Base-by-base conservation (phyloP, 1,140 invertebrate species). In the Centruroides vittatus region DNA sequence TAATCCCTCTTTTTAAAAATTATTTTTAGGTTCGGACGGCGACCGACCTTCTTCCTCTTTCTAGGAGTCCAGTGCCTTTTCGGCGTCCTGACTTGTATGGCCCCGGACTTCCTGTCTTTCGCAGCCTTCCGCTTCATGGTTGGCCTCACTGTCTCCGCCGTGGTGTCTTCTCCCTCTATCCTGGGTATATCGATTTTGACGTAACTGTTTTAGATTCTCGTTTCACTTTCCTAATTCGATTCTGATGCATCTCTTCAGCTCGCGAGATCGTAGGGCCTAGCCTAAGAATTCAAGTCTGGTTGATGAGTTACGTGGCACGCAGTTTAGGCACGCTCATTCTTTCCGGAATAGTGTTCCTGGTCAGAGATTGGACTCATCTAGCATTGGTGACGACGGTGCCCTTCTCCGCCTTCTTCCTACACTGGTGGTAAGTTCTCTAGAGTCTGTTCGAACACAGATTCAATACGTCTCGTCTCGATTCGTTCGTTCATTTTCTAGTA, bases 401-500 rank as follows among this genome's bases (percentile, higher is more conserved):
- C 3, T 93, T 93, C 71, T 76, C 86, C 48, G 71, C 86, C 0
- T 91, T 90, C 68, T 90, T 88, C 67, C 72, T 86, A 3, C 92
- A 90, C 68, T 88, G 88, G 83, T 88, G 80, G 80, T 82, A 74
- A 76, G 74, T 69, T 46, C 50, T 35, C 47, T 47, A 41, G 41
- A 41, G 8, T 41, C 8, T 41, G 5, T 41, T 41, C 41, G 3
- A 8, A 8, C 41, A 5, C 41, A 8, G 1, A 41, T 41, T 41
- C 41, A 41, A 41, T 8, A 41, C 41, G 41, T 41, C 41, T 41
- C 41, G 41, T 41, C 41, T 41, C 41, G 41, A 5, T 41, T 5
- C 8, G 8, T 41, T 41, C 41, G 41, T 41, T 41, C 41, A 23
- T 23, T 23, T 23, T 23, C 23, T 23, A 23, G 1, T 23, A 23